Evolutionary conservation across 2,797 vertebrate species (phyloP).

Genomic region (Ispidina lecontei): DNA sequence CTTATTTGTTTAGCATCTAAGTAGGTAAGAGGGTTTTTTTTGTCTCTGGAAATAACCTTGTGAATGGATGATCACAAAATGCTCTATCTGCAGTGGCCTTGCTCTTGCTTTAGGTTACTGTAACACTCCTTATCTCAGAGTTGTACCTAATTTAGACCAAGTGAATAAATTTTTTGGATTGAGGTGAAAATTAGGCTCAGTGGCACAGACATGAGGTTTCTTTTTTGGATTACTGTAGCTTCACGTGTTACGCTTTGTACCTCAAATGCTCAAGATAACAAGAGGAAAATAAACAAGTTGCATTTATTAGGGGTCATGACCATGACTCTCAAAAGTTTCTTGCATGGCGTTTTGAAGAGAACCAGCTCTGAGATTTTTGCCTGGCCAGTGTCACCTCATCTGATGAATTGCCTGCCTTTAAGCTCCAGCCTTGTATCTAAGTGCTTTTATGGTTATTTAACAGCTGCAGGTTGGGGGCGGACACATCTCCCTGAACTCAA

Average conservation of each 20-base stretch:
- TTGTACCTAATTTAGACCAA: not conserved
- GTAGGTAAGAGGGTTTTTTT: not conserved
- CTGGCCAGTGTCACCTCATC: not conserved
- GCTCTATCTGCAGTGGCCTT: not conserved
- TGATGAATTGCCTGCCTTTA: not conserved
- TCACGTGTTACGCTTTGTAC: not conserved
- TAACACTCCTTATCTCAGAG: not conserved
- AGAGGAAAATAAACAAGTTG: not conserved
- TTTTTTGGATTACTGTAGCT: not conserved
- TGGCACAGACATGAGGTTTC: not conserved
- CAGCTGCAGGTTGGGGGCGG: not conserved
- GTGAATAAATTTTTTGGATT: not conserved
- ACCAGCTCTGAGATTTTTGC: not conserved
- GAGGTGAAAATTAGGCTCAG: not conserved
- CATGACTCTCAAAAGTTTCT: not conserved
- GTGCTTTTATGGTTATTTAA: not conserved
- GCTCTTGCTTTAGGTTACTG: fast-evolving
- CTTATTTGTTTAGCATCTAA: not conserved
- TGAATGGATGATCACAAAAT: not conserved
- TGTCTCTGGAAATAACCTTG: not conserved
- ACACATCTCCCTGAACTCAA: not conserved
- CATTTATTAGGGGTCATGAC: not conserved
- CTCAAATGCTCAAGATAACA: not conserved
- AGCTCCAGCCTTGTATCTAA: not conserved
- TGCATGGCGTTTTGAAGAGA: not conserved